Evolutionary conservation across 2,888 invertebrate genomes (phyloP), one percentile per base, ranked within the genome.

Genomic region (Marronus borbonicus): DNA sequence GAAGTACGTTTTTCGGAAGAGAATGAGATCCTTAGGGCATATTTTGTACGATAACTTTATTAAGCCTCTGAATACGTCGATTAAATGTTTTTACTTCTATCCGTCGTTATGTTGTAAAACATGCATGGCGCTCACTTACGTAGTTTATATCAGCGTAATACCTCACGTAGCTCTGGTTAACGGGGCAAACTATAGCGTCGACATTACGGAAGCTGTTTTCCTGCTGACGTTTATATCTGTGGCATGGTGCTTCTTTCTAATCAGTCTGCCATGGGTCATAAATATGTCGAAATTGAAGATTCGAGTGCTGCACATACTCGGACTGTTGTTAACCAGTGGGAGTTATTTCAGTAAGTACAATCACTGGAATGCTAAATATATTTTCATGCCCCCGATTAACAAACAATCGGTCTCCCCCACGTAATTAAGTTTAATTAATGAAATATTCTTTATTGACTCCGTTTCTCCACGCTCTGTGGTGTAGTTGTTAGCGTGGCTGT

Each of bases 231-330:
- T 82, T 49, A 81, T 76, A 17, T 79, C 80, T 4, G 81, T 82
- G 28, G 80, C 80, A 28, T 82, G 81, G 80, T 76, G 80, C 44
- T 77, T 80, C 50, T 81, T 82, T 72, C 49, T 82, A 8, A 79
- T 82, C 55, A 79, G 78, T 14, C 65, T 81, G 49, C 81, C 82
- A 12, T 81, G 81, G 80, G 76, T 80, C 20, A 77, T 80, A 44
- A 79, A 80, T 64, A 78, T 81, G 72, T 80, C 82, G 10, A 80
- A 80, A 70, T 68, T 78, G 24, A 79, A 76, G 24, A 66, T 81
- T 20, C 80, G 80, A 76, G 78, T 80, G 60, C 70, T 81, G 39
- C 79, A 81, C 58, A 77, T 80, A 31, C 70, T 78, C n/a, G 80
- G 80, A 64, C 77, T 79, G 69, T 39, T 80, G 49, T 72, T 81